Conservation (phyloP, 2,888 invertebrate species). For the Spilosoma lubricipeda region DNA sequence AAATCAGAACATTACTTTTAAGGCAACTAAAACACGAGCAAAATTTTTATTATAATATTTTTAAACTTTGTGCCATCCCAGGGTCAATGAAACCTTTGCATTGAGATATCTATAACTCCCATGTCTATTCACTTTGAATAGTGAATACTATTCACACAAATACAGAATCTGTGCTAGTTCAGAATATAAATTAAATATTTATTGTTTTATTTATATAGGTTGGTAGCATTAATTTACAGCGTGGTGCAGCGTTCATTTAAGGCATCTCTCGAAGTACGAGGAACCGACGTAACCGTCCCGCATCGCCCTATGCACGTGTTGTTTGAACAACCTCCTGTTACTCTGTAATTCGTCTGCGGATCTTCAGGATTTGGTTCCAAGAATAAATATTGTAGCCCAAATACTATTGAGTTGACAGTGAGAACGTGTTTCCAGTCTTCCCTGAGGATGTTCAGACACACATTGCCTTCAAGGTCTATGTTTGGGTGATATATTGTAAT, state of each 20-base stretch:
- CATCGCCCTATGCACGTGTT: slow-evolving; percentile 98
- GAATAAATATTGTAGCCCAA: slow-evolving; percentile 94
- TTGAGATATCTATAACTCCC: neutral
- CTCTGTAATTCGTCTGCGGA: slow-evolving; percentile 98
- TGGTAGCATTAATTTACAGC: slow-evolving; percentile 73
- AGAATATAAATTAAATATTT: neutral
- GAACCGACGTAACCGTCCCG: slow-evolving; percentile 97
- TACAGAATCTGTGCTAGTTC: neutral
- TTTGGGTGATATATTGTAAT: slow-evolving; percentile 99
- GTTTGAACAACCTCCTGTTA: slow-evolving; percentile 97
- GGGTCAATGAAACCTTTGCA: neutral
- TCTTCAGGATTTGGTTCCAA: slow-evolving; percentile 99
- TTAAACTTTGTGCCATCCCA: neutral
- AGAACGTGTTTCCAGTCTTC: slow-evolving; percentile 99
- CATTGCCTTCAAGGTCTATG: slow-evolving; percentile 99
- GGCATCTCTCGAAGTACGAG: slow-evolving; percentile 97
- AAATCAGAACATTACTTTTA: no score
- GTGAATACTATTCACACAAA: neutral
- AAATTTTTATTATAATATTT: neutral
- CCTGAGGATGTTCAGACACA: slow-evolving; percentile 98
- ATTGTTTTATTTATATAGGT: slow-evolving; percentile 80
- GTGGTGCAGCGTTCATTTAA: slow-evolving; percentile 89
- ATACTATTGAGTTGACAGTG: slow-evolving; percentile 98
- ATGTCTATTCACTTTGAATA: neutral
- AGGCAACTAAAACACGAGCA: neutral